phyloP scores from a whole-genome alignment of 2,888 invertebrate genomes.

The Marasmarcha lunaedactyla region DNA sequence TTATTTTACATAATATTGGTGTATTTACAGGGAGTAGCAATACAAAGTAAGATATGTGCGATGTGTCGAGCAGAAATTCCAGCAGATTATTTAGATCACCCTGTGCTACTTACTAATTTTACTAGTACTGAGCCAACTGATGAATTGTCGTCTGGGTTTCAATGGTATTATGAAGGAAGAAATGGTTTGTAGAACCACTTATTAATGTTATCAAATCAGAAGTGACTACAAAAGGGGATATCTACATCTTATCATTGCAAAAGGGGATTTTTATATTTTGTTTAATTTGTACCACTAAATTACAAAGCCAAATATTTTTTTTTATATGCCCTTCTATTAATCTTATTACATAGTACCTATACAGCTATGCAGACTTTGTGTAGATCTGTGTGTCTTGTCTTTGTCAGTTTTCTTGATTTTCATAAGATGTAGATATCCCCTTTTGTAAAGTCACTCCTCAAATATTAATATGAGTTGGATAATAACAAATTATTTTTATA shows the following conservation, averaged over 20 bases:
- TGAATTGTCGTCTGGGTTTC: constrained; percentile 73
- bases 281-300: neutral
- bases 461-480: no score
- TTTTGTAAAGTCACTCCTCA: no score
- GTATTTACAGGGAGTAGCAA: constrained; percentile 88
- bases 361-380: no score
- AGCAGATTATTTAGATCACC: constrained; percentile 87
- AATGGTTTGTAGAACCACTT: constrained; percentile 75
- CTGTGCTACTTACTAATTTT: constrained; percentile 75
- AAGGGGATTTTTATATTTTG: neutral
- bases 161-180: constrained; percentile 97
- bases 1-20: no score
- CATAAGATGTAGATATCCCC: no score
- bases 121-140: constrained; percentile 9
- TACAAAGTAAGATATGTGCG: constrained; percentile 90
- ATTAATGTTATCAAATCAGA: neutral
- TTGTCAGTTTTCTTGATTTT: no score
- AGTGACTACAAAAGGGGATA: neutral
- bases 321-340: no score
- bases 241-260: neutral
- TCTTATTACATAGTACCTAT: no score
- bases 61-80: constrained; percentile 94
- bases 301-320: no score
- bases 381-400: no score
- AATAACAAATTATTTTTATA: no score